Evolutionary conservation across 2,113 vertebrate species (phyloP), one percentile per base, ranked within the genome.

Genomic region (Pagrus major): DNA sequence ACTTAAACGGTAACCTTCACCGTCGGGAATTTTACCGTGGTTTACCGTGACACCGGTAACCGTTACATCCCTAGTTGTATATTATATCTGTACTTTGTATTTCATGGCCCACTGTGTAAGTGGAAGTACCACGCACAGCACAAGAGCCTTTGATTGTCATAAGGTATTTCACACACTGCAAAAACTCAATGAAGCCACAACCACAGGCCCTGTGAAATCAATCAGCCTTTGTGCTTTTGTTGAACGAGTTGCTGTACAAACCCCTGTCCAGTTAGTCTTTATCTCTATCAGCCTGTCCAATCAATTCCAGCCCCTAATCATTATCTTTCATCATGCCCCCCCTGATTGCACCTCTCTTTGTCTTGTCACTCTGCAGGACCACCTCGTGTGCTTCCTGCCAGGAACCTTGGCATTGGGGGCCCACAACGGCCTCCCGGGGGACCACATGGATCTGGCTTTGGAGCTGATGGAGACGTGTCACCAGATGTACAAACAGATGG

Each of bases 351-450:
- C 49, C 12, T 63, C 25, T 61, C 21, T 66, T 42, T 25, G 15
- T 41, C 55, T 23, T 18, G 7, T 55, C 37, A 1, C 56, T 29
- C 81, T 74, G 2, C 93, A 99, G 98, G 98, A 99, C 94, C 98
- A 99, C 93, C 92, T 99, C 85, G 98, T 99, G 76, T 99, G 98
- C 89, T 99, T 99, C 91, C 93, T 99, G 88, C 98, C 98, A 0
- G 98, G 98, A 12, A 97, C 97, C 0, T 90, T 99, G 89, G 98
- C 98, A 0, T 91, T 99, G 31, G 98, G 98, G 6, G 96, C 94
- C 69, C 97, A 99, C 90, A 95, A 96, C 1, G 96, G 97, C 4
- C 93, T 99, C 65, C 92, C 96, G 0, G 93, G 89, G 0, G 96
- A 97, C 64, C 98, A 99, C 80, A 96, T 99, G 97, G 94, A 96